phyloP scores from a whole-genome alignment of 2,113 vertebrate genomes.

The Anoura caudifer region DNA sequence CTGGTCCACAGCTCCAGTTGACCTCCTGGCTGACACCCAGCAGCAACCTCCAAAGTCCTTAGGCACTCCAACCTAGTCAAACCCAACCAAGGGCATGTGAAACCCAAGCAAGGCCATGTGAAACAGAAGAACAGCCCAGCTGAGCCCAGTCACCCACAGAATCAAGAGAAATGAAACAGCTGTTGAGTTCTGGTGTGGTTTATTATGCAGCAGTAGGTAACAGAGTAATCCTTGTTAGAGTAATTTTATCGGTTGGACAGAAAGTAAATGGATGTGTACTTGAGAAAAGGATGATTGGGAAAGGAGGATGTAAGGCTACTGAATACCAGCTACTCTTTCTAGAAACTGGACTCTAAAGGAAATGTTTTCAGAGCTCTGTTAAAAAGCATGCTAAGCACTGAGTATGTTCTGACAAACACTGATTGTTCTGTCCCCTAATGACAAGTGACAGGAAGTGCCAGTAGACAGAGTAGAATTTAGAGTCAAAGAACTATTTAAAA shows the following conservation, averaged over 20 bases:
- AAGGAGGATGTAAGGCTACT: not conserved
- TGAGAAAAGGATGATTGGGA: not conserved
- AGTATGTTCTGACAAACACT: not conserved
- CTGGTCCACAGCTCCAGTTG: not conserved
- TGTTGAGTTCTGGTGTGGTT: not conserved
- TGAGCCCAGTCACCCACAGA: not conserved
- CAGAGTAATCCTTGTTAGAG: not conserved
- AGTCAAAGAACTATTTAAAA: not conserved
- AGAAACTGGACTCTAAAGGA: not conserved
- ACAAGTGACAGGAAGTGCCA: not conserved
- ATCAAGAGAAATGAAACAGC: fast-evolving
- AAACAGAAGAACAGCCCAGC: not conserved
- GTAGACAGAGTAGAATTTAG: not conserved
- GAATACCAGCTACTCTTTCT: not conserved
- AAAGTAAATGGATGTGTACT: not conserved
- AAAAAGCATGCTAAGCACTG: not conserved
- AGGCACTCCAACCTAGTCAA: not conserved
- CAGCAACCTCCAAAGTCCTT: not conserved
- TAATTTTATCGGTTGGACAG: not conserved
- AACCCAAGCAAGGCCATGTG: not conserved
- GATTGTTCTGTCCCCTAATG: not conserved
- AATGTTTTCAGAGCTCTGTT: not conserved
- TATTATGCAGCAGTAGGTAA: not conserved
- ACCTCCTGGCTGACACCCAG: not conserved
- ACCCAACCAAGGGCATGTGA: not conserved